Evolutionary conservation across 2,113 vertebrate species (phyloP), one percentile per base, ranked within the genome.

Genomic region (Clupea harengus): DNA sequence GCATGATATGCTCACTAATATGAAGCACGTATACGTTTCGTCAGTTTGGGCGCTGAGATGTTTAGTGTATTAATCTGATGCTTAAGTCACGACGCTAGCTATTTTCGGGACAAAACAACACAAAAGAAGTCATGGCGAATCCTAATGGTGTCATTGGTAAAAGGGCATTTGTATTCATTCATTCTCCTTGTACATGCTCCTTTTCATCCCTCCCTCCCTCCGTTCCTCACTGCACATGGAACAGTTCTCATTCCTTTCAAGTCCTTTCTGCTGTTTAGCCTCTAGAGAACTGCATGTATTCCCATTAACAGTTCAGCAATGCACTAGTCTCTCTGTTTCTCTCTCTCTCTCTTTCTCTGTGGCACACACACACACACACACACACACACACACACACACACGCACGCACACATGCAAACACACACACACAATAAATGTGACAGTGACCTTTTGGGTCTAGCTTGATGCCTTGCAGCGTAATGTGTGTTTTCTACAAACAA

Each of bases 351-450:
- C 64, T 72, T 25, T 72, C 54, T 57, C 20, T 57, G 15, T 57
- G 4, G 15, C 54, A 57, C 54, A 57, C 15, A 17, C 54, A 17
- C 54, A 17, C 54, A 57, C 54, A 17, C 4, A n/a, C 20, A 64
- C 57, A 64, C 57, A 64, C 57, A n/a, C 57, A 64, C 57, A 64
- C 57, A n/a, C 57, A 64, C 57, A 64, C 57, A 64, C 22, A 64
- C 57, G 22, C 22, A n/a, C 57, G 1, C 57, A 64, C 57, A 39
- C 39, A 39, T 2, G 2, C 39, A 39, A 39, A n/a, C 11, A 64
- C 54, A 17, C 54, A 57, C 44, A n/a, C 17, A 25, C 17, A 28
- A 4, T 9, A 10, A 50, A 6, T 45, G 5, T 85, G 4, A 32
- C 57, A 22, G 20, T 64, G 57, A n/a, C 57, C 57, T 22, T 64